Base-by-base conservation (phyloP, 53 echinoderm and acorn worm genomes). In the Zoroaster sp. region DNA sequence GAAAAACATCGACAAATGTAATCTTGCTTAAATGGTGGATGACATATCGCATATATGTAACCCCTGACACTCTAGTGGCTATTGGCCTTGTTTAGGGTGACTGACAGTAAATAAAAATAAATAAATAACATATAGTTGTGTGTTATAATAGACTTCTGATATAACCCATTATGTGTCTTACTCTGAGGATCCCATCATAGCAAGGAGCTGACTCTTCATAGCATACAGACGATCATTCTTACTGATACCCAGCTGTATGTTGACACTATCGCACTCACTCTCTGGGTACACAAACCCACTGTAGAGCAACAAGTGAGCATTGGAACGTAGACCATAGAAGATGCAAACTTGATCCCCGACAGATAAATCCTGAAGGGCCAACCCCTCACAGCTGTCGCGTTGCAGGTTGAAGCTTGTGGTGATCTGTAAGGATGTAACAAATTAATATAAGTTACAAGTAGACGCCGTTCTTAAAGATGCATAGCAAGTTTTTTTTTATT, bases 171-270 rank as follows among this genome's bases (percentile, higher is more conserved):
- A 36, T 32, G 36, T n/a, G 32, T 67, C 95, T 95, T 83, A 97
- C 94, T 91, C 90, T 20, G 73, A 45, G 25, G 94, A 83, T 44
- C 88, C 75, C 85, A 94, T 88, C 77, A 93, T 92, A 33, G 94
- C 91, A 35, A 95, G 92, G 38, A 95, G 87, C 73, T 95, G 92
- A 18, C 83, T 69, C 74, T 97, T 97, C 95, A 96, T 89, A 49
- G 94, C 91, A 55, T 95, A 97, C 33, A 97, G 91, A 40, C 92
- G 89, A 69, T 97, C 98, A 53, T 96, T 94, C 83, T 93, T 97
- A 67, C 98, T 96, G 72, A 95, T 75, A 17, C 96, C 98, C 43
- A 97, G 85, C 73, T 97, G 95, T 51, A 97, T 89, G 38, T 86
- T 83, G 69, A 95, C 89, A 20, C 94, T 93, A 43, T 97, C 98